Percentiles rank a stretch among this genome's conserved stretches.
Evolutionary conservation across 2,888 invertebrate species (phyloP).

Genomic region (Eupeodes luniger): DNA sequence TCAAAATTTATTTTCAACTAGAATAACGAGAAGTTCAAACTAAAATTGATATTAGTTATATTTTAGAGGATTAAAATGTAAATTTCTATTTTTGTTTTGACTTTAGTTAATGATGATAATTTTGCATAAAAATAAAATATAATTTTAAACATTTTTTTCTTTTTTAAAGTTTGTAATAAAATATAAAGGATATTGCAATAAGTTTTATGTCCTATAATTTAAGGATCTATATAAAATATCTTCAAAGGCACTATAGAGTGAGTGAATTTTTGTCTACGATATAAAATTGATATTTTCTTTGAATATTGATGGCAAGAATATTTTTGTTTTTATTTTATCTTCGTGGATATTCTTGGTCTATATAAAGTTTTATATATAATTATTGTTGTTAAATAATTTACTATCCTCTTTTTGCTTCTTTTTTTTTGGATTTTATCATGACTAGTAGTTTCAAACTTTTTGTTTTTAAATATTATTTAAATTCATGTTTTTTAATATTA

Average conservation of each 20-base stretch:
- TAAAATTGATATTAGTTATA: conserved; percentile 42
- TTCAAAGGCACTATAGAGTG: conserved; percentile 72
- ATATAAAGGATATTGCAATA: conserved; percentile 1
- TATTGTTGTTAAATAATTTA: conserved; percentile 4
- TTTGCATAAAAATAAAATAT: background rate
- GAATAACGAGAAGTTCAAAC: conserved; percentile 66
- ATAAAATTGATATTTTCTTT: conserved; percentile 13
- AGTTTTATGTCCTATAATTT: background rate
- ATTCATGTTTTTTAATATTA: conserved; percentile 33
- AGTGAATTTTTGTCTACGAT: conserved; percentile 48
- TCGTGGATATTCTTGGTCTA: conserved; percentile 19
- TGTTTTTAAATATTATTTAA: conserved; percentile 16
- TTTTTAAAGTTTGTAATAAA: background rate
- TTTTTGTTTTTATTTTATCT: background rate
- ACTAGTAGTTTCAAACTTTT: conserved; percentile 71
- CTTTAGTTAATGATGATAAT: background rate
- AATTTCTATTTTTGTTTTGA: conserved; percentile 12
- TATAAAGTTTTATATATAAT: background rate
- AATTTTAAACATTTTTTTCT: conserved; percentile 3
- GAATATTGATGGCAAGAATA: conserved; percentile 66
- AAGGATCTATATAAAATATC: conserved; percentile 64
- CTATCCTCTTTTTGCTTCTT: conserved; percentile 18
- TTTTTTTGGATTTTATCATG: conserved; percentile 68
- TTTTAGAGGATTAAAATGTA: conserved; percentile 30
- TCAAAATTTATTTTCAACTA: conserved; percentile 48